A percentile compares a stretch with the other conserved stretches of the same genome.
These are phyloP conservation scores for Pelmatolapia mariae DNA, from an alignment of 2,113 vertebrate genomes.

Conservation along the genomic window DNA sequence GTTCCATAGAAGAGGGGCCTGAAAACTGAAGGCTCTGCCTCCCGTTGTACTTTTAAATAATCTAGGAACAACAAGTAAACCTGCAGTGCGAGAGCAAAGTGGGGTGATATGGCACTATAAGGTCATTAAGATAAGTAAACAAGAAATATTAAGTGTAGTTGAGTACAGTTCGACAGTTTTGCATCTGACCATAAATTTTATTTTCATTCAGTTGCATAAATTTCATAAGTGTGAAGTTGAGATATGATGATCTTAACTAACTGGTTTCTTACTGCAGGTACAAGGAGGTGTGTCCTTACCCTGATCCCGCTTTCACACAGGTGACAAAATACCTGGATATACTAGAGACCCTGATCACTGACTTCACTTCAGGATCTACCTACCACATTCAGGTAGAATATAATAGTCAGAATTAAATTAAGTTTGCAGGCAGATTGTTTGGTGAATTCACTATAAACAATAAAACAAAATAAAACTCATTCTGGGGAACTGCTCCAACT, in stretches of 20 bases:
- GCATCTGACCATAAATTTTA: neutral
- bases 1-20: neutral
- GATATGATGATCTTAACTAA: neutral
- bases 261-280: constrained; percentile 59
- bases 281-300: constrained; percentile 91
- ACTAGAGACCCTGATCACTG: constrained; percentile 87
- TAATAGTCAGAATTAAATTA: neutral
- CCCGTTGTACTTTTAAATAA: neutral
- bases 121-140: neutral
- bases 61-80: neutral
- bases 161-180: neutral
- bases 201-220: neutral
- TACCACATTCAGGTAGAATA: constrained; percentile 88
- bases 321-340: constrained; percentile 76
- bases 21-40: neutral
- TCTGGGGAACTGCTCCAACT: neutral
- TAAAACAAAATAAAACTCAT: neutral
- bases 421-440: neutral
- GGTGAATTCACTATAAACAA: neutral
- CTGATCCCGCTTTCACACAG: constrained; percentile 79
- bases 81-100: neutral
- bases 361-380: constrained; percentile 86
- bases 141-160: neutral
- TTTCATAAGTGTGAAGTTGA: neutral
- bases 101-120: neutral